Base-by-base conservation (phyloP, 1,140 invertebrate species). In the Ylistrum balloti region DNA sequence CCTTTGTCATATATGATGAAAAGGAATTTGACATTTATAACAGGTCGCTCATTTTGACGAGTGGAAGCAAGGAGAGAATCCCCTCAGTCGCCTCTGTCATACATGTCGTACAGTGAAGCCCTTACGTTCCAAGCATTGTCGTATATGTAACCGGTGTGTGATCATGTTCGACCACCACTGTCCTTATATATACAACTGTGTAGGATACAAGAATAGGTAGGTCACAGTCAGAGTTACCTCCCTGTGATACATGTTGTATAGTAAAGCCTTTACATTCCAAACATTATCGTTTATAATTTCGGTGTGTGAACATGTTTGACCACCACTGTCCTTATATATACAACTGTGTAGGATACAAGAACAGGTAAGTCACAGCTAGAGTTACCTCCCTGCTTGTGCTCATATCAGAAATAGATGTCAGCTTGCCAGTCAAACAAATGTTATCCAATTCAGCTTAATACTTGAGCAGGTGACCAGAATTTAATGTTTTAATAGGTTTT, bases 281-380 rank as follows among this genome's bases (percentile, higher is more conserved):
- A 96, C 98, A 99, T 95, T 99, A 98, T 94, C 97, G 98, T 85
- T 97, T 98, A 86, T 99, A 98, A 96, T 98, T 98, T 94, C 97
- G 98, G 91, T 99, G 98, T 95, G 98, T 99, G 0, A 97, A 97
- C 0, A 98, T 98, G 95, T 99, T 99, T 93, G 98, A 99, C 95
- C 98, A 99, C 96, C 98, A 99, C 94, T 99, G 98, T 95, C 98
- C 98, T 0, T 99, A 99, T 94, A 98, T 99, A 92, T 98, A 99
- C 95, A 99, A 99, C 95, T 99, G 98, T 96, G 98, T 99, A 15
- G 96, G 96, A 89, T 94, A 95, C 56, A 94, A 95, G 86, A 96
- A 96, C 91, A 95, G 96, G 96, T 96, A 92, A 88, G 93, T 89
- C n/a, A 28, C 33, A 33, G n/a, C 35, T 38, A 32, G 33, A 89